Conservation (phyloP, 2,113 vertebrate genomes). For the Sturnus vulgaris region DNA sequence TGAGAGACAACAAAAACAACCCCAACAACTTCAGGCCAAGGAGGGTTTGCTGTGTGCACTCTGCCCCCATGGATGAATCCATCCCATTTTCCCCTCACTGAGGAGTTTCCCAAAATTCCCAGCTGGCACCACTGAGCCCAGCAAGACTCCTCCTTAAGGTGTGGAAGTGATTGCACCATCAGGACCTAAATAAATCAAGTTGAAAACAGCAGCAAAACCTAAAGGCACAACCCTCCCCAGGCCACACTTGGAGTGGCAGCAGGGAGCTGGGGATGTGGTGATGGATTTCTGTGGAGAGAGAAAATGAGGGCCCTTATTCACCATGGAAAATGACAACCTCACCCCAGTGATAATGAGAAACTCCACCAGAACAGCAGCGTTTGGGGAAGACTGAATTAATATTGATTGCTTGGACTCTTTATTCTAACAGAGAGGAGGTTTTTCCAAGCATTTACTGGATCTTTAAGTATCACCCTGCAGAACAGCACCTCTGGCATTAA, state of each 20-base stretch:
- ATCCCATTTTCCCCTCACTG: background rate
- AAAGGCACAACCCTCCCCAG: background rate
- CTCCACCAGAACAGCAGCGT: background rate
- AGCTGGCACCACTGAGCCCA: background rate
- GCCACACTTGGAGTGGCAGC: background rate
- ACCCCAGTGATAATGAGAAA: background rate
- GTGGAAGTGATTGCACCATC: background rate
- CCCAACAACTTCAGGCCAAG: background rate
- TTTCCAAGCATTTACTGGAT: background rate
- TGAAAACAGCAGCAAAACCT: background rate
- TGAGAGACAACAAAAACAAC: background rate
- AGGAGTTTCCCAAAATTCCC: background rate
- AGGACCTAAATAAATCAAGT: background rate
- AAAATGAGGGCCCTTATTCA: background rate
- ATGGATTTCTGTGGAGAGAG: background rate
- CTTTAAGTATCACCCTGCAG: background rate
- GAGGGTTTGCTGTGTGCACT: background rate
- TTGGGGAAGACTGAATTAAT: background rate
- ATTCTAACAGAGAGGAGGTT: background rate
- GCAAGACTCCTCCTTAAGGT: background rate
- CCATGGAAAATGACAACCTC: background rate
- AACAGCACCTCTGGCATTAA: background rate
- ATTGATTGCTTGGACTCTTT: constrained; percentile 2
- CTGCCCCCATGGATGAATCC: background rate
- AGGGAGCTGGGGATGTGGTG: background rate